phyloP scores from a whole-genome alignment of 2,113 vertebrate genomes.

The Albula goreensis region DNA sequence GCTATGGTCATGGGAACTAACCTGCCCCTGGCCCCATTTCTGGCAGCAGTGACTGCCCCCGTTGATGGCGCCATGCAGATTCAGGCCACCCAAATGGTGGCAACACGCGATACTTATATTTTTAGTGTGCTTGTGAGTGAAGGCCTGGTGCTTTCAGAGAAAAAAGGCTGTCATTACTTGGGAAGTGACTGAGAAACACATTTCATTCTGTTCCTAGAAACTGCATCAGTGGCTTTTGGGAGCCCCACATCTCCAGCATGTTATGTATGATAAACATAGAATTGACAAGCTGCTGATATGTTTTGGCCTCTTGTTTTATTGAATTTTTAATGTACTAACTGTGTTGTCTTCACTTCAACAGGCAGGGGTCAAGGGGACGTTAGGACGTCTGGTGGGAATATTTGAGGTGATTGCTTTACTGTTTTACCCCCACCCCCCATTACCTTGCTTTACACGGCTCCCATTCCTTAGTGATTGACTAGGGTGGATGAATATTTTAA shows the following conservation, averaged over 20 bases:
- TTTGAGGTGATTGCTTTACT: constrained; percentile 85
- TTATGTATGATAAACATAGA: neutral
- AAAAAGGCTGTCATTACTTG: neutral
- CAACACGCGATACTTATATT: no score
- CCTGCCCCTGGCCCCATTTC: neutral
- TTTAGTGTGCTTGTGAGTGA: neutral
- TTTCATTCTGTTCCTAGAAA: neutral
- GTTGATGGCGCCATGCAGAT: no score
- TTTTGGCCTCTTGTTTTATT: constrained; percentile 1
- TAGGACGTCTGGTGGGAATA: constrained; percentile 94
- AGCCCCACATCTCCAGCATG: neutral
- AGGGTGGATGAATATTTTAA: no score
- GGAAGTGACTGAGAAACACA: neutral
- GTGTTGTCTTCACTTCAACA: constrained; percentile 54
- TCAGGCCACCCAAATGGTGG: no score
- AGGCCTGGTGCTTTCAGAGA: neutral
- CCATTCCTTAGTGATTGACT: no score
- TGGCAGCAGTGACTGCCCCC: no score
- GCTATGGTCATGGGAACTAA: neutral
- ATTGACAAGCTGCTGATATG: neutral
- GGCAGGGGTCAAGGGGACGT: constrained; percentile 97
- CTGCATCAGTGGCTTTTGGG: neutral
- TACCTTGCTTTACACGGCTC: neutral
- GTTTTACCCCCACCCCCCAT: no score
- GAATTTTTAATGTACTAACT: neutral